Evolutionary conservation across 2,888 invertebrate genomes (phyloP).

Genomic region (Holacanthella duospinosa): DNA sequence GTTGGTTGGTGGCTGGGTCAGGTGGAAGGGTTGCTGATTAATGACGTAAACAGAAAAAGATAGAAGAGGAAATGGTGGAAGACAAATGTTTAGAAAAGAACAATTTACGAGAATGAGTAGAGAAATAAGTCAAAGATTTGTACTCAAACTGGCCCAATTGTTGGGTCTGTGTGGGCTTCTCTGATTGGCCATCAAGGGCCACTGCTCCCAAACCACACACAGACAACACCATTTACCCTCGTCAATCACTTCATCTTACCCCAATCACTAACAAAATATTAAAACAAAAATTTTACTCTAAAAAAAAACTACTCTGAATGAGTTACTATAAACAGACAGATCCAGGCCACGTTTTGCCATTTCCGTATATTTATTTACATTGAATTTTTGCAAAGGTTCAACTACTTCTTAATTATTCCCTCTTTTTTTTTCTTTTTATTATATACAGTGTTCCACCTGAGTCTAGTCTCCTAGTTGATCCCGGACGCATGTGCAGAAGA

Average conservation of each 20-base stretch:
- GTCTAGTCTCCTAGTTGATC: slow-evolving; percentile 63
- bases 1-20: too few species aligned
- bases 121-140: neutral
- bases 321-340: neutral
- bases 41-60: slow-evolving; percentile 32
- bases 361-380: neutral
- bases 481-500: slow-evolving; percentile 77
- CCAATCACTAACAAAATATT: neutral
- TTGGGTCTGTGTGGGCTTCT: neutral
- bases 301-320: neutral
- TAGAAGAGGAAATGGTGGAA: slow-evolving; percentile 29
- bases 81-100: slow-evolving; percentile 36
- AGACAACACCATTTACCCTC: neutral
- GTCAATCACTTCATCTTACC: neutral
- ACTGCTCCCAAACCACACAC: neutral
- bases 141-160: neutral
- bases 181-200: neutral
- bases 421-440: neutral
- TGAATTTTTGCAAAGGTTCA: neutral
- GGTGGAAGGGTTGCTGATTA: slow-evolving; percentile 29
- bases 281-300: neutral
- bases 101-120: slow-evolving; percentile 34
- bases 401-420: too few species aligned
- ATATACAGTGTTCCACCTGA: neutral
- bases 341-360: neutral